phyloP scores from a whole-genome alignment of 2,888 invertebrate genomes.

The Ophion costatus region DNA sequence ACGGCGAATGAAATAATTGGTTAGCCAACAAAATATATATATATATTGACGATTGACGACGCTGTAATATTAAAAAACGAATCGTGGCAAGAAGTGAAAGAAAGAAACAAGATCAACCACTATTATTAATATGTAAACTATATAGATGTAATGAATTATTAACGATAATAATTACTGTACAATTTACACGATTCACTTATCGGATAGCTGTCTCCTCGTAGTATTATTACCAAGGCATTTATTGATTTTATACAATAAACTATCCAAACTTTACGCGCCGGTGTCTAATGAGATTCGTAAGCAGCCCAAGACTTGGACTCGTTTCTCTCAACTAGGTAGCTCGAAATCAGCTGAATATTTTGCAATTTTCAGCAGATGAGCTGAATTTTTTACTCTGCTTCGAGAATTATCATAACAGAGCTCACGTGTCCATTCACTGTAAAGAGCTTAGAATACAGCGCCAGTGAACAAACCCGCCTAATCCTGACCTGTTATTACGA shows the following conservation, averaged over 20 bases:
- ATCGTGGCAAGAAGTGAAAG: background rate
- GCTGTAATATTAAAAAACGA: slow-evolving; percentile 61
- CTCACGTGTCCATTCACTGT: too few species aligned
- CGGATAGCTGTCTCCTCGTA: slow-evolving; percentile 71
- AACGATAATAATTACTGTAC: slow-evolving; percentile 67
- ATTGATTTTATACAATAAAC: slow-evolving; percentile 74
- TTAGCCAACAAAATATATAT: slow-evolving; percentile 32
- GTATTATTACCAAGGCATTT: slow-evolving; percentile 72
- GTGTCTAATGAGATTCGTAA: background rate
- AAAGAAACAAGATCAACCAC: slow-evolving; percentile 51
- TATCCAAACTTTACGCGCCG: slow-evolving; percentile 66
- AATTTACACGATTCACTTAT: slow-evolving; percentile 69
- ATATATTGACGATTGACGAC: slow-evolving; percentile 50
- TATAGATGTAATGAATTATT: slow-evolving; percentile 57
- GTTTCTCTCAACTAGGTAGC: background rate
- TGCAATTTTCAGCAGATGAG: too few species aligned
- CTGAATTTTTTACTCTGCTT: too few species aligned
- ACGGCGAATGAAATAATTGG: slow-evolving; percentile 43
- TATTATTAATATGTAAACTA: slow-evolving; percentile 48
- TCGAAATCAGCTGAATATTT: too few species aligned
- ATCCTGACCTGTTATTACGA: too few species aligned
- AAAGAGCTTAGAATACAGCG: too few species aligned
- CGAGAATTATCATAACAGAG: too few species aligned
- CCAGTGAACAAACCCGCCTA: too few species aligned
- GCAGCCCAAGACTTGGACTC: background rate